These are phyloP conservation scores for Polylopha cassiicola DNA, from an alignment of 2,888 invertebrate genomes.

Conservation along the genomic window DNA sequence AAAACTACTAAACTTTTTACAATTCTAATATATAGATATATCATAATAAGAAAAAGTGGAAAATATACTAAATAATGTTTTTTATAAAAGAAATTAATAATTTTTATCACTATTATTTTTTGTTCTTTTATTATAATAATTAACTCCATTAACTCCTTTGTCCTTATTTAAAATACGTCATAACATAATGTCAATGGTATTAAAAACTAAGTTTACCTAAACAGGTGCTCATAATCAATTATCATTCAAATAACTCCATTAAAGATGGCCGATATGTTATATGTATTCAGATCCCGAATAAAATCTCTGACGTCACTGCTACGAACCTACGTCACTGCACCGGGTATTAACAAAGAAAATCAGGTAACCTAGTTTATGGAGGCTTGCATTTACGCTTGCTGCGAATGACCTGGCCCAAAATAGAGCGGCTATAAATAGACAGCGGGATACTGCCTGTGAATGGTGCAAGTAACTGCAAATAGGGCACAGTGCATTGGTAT, in stretches of 20 bases:
- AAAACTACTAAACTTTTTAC: slow-evolving; percentile 80
- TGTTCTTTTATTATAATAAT: slow-evolving; percentile 4
- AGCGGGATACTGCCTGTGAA: slow-evolving; percentile 55
- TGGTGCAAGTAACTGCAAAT: slow-evolving; percentile 63
- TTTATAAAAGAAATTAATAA: background rate
- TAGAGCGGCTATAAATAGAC: slow-evolving; percentile 71
- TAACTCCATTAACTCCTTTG: background rate
- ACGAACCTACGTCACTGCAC: slow-evolving; percentile 59
- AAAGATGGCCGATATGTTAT: slow-evolving; percentile 14
- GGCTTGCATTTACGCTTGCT: slow-evolving; percentile 64
- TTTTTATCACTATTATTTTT: slow-evolving; percentile 3
- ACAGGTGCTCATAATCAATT: background rate
- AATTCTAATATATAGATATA: background rate
- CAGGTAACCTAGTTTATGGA: slow-evolving; percentile 72
- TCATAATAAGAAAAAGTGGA: no score
- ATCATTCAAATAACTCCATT: slow-evolving; percentile 14
- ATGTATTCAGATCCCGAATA: slow-evolving; percentile 17
- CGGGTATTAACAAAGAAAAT: slow-evolving; percentile 65
- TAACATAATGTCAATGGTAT: background rate
- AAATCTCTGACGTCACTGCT: slow-evolving; percentile 54
- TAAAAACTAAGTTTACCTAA: background rate
- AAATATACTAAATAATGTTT: background rate
- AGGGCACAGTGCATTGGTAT: slow-evolving; percentile 71
- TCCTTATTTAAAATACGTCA: background rate
- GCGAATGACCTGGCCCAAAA: slow-evolving; percentile 74